phyloP scores from a whole-genome alignment of 2,888 invertebrate genomes.

The Rhorus exstirpatorius region DNA sequence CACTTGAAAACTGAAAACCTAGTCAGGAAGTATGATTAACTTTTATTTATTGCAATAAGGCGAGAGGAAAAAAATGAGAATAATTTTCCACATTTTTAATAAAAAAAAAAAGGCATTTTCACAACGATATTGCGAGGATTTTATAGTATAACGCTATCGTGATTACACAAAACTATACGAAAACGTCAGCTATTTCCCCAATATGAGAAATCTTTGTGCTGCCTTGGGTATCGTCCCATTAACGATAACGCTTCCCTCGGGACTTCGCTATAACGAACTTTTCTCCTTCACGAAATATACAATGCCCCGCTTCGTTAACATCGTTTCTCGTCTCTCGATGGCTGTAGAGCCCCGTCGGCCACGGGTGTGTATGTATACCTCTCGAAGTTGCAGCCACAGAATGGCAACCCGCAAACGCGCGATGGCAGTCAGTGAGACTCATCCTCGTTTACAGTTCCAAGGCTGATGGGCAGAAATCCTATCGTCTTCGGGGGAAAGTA shows the following conservation, averaged over 20 bases:
- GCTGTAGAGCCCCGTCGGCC: neutral
- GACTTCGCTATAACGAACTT: constrained; percentile 48
- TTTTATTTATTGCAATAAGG: no score
- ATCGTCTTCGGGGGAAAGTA: constrained; percentile 40
- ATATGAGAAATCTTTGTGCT: constrained; percentile 21
- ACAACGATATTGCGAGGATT: no score
- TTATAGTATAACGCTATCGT: neutral
- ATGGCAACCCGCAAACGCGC: constrained; percentile 50
- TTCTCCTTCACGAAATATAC: constrained; percentile 43
- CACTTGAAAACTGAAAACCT: no score
- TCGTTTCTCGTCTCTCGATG: constrained; percentile 14
- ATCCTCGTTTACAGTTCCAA: constrained; percentile 31
- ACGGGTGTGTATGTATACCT: neutral
- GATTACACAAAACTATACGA: neutral
- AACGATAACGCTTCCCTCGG: constrained; percentile 31
- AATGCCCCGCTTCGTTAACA: constrained; percentile 31
- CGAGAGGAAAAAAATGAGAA: no score
- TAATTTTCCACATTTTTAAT: no score
- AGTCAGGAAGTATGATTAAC: no score
- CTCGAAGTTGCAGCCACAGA: constrained; percentile 22
- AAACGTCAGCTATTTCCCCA: constrained; percentile 1
- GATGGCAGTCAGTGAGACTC: constrained; percentile 39
- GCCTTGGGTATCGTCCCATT: constrained; percentile 6
- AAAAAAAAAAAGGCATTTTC: no score
- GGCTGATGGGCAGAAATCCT: constrained; percentile 60